Conservation (phyloP, 2,113 vertebrate genomes). For the Tragulus kanchil region DNA sequence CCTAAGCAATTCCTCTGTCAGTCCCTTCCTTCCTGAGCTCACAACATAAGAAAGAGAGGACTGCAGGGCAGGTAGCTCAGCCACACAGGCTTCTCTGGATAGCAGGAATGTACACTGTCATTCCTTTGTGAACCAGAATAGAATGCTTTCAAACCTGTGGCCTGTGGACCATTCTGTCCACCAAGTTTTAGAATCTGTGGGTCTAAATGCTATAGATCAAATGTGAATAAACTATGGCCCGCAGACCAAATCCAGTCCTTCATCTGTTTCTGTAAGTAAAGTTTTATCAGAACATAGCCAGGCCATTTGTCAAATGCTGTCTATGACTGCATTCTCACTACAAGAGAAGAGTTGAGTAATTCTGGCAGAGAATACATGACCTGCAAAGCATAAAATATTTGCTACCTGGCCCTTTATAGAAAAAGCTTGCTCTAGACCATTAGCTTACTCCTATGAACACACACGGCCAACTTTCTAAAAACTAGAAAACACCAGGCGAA, state of each 20-base stretch:
- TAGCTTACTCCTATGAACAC: constrained; percentile 15
- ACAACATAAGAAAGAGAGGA: not conserved
- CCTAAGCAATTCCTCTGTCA: not conserved
- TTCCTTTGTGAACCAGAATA: not conserved
- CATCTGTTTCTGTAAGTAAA: not conserved
- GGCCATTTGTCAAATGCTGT: not conserved
- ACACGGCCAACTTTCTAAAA: constrained; percentile 13
- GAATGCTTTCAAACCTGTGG: constrained; percentile 11
- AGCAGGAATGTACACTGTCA: not conserved
- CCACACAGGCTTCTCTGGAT: not conserved
- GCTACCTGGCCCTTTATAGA: not conserved
- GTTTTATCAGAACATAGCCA: not conserved
- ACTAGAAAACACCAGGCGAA: constrained; percentile 24
- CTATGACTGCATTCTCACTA: not conserved
- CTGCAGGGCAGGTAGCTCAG: not conserved
- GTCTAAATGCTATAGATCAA: not conserved
- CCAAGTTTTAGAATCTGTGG: constrained; percentile 14
- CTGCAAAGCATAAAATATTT: constrained; percentile 7
- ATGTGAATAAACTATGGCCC: not conserved
- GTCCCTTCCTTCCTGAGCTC: not conserved
- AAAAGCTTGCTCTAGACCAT: not conserved
- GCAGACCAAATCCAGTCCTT: not conserved
- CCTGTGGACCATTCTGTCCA: not conserved
- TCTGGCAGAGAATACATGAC: not conserved
- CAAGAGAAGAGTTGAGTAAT: not conserved